Evolutionary conservation across 2,888 invertebrate genomes (phyloP).

Genomic region (Stenolophus ochropezus): DNA sequence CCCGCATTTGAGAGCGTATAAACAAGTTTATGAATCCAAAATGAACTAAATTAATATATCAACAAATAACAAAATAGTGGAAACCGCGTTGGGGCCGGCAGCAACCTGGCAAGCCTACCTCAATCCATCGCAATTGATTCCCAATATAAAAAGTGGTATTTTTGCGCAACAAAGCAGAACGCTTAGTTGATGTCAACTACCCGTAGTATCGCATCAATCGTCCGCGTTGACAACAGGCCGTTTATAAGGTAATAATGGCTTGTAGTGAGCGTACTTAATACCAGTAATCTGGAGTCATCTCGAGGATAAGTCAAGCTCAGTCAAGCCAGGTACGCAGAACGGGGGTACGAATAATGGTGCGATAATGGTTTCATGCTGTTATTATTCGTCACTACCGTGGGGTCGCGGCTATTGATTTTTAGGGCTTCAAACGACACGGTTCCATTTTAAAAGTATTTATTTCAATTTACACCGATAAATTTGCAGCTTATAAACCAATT

Average conservation of each 20-base stretch:
- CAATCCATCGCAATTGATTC: not conserved
- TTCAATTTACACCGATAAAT: too few relatives aligned
- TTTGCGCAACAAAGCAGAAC: conserved; percentile 40
- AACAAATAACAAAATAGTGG: too few relatives aligned
- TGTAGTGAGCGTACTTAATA: conserved; percentile 58
- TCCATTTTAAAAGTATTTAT: not conserved
- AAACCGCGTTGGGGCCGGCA: too few relatives aligned
- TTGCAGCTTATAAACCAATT: too few relatives aligned
- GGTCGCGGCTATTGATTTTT: not conserved
- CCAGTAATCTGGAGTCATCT: conserved; percentile 58
- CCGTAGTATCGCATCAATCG: conserved; percentile 53
- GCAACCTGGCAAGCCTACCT: conserved; percentile 2
- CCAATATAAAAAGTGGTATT: conserved; percentile 30
- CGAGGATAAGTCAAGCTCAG: conserved; percentile 52
- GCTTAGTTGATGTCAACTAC: conserved; percentile 46
- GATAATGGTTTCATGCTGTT: conserved; percentile 41
- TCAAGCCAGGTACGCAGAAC: not conserved
- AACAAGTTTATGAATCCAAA: too few relatives aligned
- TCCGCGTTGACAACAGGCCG: conserved; percentile 51
- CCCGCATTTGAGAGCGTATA: too few relatives aligned
- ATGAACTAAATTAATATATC: too few relatives aligned
- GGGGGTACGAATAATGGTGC: conserved; percentile 5
- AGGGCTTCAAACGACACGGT: not conserved
- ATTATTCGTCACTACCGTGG: not conserved
- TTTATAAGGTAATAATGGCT: conserved; percentile 59